Base-by-base conservation (phyloP, 2,888 invertebrate genomes). In the Lasius platythorax region DNA sequence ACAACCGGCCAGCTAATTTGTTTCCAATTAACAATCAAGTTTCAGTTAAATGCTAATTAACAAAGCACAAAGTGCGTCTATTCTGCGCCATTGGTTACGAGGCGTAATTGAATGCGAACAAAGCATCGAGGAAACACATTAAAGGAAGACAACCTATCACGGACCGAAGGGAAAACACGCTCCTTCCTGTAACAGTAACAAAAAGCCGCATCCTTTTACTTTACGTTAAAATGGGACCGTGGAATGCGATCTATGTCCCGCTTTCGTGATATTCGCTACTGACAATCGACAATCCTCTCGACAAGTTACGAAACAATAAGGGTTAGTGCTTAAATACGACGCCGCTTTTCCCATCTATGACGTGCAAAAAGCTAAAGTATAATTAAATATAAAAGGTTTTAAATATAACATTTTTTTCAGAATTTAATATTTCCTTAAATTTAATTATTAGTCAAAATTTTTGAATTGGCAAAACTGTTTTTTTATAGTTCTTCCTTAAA, bases 11-110 rank as follows among this genome's bases (percentile, higher is more conserved):
- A 30, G 46, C 72, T 81, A 81, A 81, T 81, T 81, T 81, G 72
- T 81, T 81, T 70, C 33, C 61, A 81, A 81, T 81, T 81, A 81
- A 81, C 72, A 81, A 81, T 81, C 79, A 81, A 81, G 61, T 81
- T 72, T 63, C 70, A 72, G 70, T 81, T 81, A 81, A 81, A 81
- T 81, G 70, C 70, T 81, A 81, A 63, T 81, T 81, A 81, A 61
- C 79, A 72, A 81, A 61, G 79, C 46, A 81, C 79, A 81, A 81
- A 81, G 79, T 61, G 79, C 70, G 37, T 61, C 37, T 61, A 72
- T 81, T 50, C 61, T 12, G 46, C 23, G 23, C 68, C 23, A 58
- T 40, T 78, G 68, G 68, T 63, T 81, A 61, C 18, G 61, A 70
- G 46, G 12, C 46, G 61, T 81, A 81, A 81, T 81, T 81, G 79